phyloP scores from a whole-genome alignment of 2,797 vertebrate species.

The Ceyx erithaca region DNA sequence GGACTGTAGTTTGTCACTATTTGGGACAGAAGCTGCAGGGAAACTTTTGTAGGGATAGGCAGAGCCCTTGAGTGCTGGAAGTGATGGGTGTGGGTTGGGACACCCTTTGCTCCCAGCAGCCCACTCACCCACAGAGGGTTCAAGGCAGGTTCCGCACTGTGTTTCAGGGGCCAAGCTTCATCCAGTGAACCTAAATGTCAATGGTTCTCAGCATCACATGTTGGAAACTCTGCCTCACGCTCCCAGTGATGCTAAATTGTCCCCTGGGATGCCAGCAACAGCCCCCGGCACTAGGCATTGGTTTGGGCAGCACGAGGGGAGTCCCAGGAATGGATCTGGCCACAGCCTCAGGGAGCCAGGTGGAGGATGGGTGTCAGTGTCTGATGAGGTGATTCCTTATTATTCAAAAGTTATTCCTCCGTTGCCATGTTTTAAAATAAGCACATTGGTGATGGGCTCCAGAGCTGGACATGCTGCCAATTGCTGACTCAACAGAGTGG shows the following conservation, averaged over 20 bases:
- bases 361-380: background rate
- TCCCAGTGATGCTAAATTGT: background rate
- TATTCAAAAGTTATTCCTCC: background rate
- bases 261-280: background rate
- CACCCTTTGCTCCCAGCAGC: background rate
- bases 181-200: background rate
- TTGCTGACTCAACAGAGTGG: background rate
- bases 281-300: background rate
- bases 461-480: background rate
- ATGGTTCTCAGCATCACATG: background rate
- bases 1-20: background rate
- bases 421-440: background rate
- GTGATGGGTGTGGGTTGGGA: fast-evolving
- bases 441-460: background rate
- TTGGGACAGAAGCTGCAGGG: background rate
- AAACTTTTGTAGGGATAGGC: background rate
- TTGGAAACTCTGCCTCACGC: background rate
- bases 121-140: background rate
- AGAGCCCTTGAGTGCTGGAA: background rate
- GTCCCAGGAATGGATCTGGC: background rate
- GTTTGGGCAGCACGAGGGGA: background rate
- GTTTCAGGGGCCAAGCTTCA: background rate
- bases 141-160: background rate
- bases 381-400: background rate
- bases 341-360: fast-evolving